phyloP scores from a whole-genome alignment of 2,113 vertebrate genomes.

The Notothenia coriiceps region DNA sequence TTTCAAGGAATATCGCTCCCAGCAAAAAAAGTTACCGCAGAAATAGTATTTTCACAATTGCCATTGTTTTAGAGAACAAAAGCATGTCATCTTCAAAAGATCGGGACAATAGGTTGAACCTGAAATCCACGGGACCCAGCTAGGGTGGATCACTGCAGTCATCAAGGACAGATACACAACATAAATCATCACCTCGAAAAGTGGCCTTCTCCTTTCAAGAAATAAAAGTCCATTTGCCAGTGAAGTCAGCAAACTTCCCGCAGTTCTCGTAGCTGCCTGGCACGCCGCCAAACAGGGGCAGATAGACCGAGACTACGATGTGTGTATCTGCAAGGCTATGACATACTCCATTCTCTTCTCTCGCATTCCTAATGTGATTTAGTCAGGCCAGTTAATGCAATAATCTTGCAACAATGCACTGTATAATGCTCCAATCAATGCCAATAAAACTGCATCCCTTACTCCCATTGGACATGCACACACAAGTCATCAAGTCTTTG shows the following conservation, averaged over 20 bases:
- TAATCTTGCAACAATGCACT: conserved; percentile 79
- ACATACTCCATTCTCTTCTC: conserved; percentile 73
- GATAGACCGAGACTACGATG: conserved; percentile 62
- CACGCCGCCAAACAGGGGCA: conserved; percentile 61
- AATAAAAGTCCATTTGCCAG: conserved; percentile 77
- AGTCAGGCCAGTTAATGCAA: conserved; percentile 78
- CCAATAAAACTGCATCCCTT: conserved; percentile 70
- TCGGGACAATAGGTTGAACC: conserved; percentile 55
- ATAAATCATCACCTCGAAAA: conserved; percentile 80
- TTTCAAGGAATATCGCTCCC: conserved; percentile 21
- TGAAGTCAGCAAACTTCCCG: conserved; percentile 75
- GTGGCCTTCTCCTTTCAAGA: conserved; percentile 49
- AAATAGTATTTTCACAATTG: conserved; percentile 43
- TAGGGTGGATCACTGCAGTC: conserved; percentile 50
- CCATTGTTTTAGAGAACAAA: conserved; percentile 67
- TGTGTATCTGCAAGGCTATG: conserved; percentile 70
- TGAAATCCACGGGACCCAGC: conserved; percentile 33
- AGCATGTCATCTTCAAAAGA: conserved; percentile 33
- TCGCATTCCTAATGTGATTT: conserved; percentile 80
- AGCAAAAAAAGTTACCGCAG: conserved; percentile 4
- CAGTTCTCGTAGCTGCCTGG: conserved; percentile 62
- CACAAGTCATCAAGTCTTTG: conserved; percentile 65
- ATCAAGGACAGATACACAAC: conserved; percentile 60
- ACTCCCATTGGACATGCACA: conserved; percentile 57
- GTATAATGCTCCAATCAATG: conserved; percentile 80